These are phyloP conservation scores for Radopholus similis DNA, from an alignment of 1,140 invertebrate genomes.

Conservation along the genomic window DNA sequence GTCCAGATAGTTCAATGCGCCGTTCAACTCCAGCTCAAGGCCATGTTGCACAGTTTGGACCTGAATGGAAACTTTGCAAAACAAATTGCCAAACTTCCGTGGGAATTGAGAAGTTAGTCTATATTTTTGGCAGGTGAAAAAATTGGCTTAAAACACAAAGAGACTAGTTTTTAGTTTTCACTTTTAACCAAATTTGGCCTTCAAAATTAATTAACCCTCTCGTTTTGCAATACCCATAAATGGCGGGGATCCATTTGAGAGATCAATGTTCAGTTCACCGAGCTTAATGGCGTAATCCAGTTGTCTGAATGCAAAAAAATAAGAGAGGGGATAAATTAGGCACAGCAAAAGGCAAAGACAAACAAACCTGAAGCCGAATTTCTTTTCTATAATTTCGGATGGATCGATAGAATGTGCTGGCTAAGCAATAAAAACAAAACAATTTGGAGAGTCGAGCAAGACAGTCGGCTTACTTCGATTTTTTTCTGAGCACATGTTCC, in stretches of 20 bases:
- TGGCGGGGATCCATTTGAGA: not conserved
- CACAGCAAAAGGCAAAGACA: not conserved
- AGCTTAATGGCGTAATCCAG: too few species aligned
- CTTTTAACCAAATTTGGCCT: too few species aligned
- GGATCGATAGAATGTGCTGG: not conserved
- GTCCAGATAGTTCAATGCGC: slow-evolving; percentile 6
- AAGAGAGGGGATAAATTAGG: not conserved
- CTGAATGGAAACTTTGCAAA: not conserved
- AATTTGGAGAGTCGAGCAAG: too few species aligned
- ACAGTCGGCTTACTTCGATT: too few species aligned
- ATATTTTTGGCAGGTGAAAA: not conserved
- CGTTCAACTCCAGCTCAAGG: slow-evolving; percentile 15
- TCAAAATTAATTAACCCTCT: too few species aligned
- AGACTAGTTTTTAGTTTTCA: too few species aligned
- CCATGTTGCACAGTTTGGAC: slow-evolving; percentile 15
- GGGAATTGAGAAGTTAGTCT: too few species aligned
- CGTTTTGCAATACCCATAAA: not conserved
- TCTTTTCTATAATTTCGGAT: not conserved
- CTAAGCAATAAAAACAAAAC: not conserved
- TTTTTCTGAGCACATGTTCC: too few species aligned
- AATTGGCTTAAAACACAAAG: not conserved
- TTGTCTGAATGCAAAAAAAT: not conserved
- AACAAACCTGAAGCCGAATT: not conserved
- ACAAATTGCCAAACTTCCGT: not conserved
- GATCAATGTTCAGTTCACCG: too few species aligned